These are phyloP conservation scores for Neomorphus geoffroyi DNA, from an alignment of 2,797 vertebrate species.

Conservation along the genomic window DNA sequence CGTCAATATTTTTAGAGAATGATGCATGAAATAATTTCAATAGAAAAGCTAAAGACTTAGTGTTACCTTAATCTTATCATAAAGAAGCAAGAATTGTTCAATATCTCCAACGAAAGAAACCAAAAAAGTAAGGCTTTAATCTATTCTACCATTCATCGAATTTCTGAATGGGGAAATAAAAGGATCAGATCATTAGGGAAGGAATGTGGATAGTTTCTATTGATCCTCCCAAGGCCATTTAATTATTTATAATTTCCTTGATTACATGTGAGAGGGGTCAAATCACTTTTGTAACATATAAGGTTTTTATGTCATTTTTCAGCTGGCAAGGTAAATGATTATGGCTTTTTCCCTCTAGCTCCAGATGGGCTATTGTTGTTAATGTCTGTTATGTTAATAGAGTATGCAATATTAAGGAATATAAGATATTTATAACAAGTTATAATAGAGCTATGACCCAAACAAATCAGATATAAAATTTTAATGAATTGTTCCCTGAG, in stretches of 20 bases:
- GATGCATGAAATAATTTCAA: neutral
- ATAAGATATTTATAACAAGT: slow-evolving; percentile 69
- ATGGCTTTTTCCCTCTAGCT: slow-evolving; percentile 49
- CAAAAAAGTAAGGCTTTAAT: neutral
- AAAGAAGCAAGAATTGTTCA: neutral
- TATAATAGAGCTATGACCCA: slow-evolving; percentile 51
- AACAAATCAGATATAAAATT: slow-evolving; percentile 62
- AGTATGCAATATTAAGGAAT: slow-evolving; percentile 66
- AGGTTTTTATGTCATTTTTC: slow-evolving; percentile 62
- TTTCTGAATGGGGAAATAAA: neutral
- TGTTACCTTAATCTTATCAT: neutral
- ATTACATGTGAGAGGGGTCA: slow-evolving; percentile 57
- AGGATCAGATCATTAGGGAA: neutral
- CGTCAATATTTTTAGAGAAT: neutral
- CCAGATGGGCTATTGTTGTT: slow-evolving; percentile 36
- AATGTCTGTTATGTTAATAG: slow-evolving; percentile 60
- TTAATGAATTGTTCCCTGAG: slow-evolving; percentile 54
- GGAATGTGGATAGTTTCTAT: slow-evolving; percentile 20
- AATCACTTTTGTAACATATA: slow-evolving; percentile 54
- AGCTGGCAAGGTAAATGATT: slow-evolving; percentile 50
- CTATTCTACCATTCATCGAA: neutral
- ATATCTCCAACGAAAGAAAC: neutral
- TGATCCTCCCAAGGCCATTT: slow-evolving; percentile 34
- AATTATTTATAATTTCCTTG: slow-evolving; percentile 66
- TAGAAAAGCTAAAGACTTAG: neutral